Conservation (phyloP, 2,113 vertebrate genomes). For the Murina feae region DNA sequence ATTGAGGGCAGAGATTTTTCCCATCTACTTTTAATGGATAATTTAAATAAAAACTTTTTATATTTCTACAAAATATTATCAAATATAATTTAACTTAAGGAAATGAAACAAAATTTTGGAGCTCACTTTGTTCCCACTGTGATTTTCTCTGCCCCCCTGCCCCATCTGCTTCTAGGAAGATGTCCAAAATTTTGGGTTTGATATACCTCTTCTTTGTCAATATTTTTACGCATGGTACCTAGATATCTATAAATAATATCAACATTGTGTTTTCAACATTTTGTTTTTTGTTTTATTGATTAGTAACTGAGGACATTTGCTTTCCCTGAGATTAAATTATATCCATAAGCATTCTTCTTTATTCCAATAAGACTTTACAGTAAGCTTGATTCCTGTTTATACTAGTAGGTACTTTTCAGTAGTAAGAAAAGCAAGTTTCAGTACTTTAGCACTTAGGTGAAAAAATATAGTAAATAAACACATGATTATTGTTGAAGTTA, state of each 20-base stretch:
- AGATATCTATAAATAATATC: neutral
- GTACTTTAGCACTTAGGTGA: neutral
- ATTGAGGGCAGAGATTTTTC: neutral
- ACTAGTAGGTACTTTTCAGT: neutral
- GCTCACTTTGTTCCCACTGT: neutral
- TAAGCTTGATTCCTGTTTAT: neutral
- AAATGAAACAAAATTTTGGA: neutral
- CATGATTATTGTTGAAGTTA: neutral
- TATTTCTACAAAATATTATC: slow-evolving; percentile 2
- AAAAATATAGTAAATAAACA: neutral
- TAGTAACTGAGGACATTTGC: neutral
- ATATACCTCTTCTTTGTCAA: neutral
- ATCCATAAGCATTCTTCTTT: neutral
- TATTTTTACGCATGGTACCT: neutral
- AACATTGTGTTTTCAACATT: neutral
- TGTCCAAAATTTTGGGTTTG: neutral
- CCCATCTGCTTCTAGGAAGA: neutral
- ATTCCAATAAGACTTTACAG: neutral
- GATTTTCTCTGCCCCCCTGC: neutral
- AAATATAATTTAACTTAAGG: neutral
- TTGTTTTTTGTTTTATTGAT: neutral
- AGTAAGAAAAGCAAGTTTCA: neutral
- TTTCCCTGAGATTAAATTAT: neutral
- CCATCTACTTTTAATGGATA: neutral
- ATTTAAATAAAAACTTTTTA: neutral